Conservation (phyloP, 1,140 invertebrate species). For the Dreissena rostriformis region DNA sequence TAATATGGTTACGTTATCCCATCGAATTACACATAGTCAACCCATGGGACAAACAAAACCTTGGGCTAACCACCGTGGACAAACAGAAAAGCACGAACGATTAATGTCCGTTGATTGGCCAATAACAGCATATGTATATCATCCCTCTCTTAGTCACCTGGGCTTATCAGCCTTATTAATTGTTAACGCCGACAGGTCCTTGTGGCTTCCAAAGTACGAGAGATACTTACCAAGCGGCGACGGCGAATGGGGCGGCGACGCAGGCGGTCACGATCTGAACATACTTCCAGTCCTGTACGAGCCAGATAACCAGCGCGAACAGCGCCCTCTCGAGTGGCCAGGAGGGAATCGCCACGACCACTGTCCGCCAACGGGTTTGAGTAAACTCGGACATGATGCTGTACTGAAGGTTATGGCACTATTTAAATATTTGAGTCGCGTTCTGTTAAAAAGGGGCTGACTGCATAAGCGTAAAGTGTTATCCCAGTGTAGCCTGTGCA, state of each 20-base stretch:
- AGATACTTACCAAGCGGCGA: conserved; percentile 18
- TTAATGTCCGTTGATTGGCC: conserved; percentile 19
- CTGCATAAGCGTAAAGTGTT: too few relatives aligned
- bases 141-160: too few relatives aligned
- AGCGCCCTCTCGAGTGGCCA: conserved; percentile 33
- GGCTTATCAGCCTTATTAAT: too few relatives aligned
- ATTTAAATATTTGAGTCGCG: too few relatives aligned
- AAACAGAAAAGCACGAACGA: background rate
- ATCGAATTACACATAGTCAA: too few relatives aligned
- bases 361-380: conserved; percentile 33
- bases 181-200: too few relatives aligned
- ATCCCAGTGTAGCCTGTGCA: too few relatives aligned
- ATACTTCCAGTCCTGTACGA: conserved; percentile 54
- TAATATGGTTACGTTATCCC: too few relatives aligned
- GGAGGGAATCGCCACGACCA: conserved; percentile 46
- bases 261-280: conserved; percentile 49
- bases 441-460: too few relatives aligned
- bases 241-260: background rate
- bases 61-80: background rate
- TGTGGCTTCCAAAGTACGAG: too few relatives aligned
- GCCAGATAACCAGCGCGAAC: conserved; percentile 49
- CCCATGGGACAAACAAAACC: too few relatives aligned
- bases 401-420: background rate
- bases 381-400: conserved; percentile 53
- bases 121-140: background rate